A percentile compares a stretch with the other conserved stretches of the same genome.
Evolutionary conservation across 2,888 invertebrate species (phyloP).

Genomic region (Paralinhomoeus sp.): DNA sequence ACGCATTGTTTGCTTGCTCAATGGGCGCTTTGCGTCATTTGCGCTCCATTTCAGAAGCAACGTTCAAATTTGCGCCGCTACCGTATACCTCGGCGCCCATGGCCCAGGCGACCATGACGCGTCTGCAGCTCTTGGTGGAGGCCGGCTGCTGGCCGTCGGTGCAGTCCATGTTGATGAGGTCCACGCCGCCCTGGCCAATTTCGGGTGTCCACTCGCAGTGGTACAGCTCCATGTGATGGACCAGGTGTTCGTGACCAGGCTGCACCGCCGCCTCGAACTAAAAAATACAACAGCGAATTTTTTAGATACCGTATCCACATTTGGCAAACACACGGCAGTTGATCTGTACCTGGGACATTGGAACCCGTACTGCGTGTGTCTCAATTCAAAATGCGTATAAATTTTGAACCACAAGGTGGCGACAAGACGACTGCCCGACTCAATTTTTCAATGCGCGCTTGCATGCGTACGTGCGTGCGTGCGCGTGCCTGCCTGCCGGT

Average conservation of each 20-base stretch:
- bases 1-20: too few relatives aligned
- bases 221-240: slow-evolving; percentile 96
- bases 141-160: slow-evolving; percentile 47
- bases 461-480: too few relatives aligned
- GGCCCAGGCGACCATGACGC: slow-evolving; percentile 87
- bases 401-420: too few relatives aligned
- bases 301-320: neutral
- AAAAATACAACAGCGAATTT: slow-evolving; percentile 6
- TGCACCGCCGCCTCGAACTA: slow-evolving; percentile 68
- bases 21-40: too few relatives aligned
- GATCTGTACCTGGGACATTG: neutral
- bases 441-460: too few relatives aligned
- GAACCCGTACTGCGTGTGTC: neutral
- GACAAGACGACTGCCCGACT: too few relatives aligned
- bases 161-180: slow-evolving; percentile 59
- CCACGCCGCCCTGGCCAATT: slow-evolving; percentile 30
- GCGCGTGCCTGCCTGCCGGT: too few relatives aligned
- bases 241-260: slow-evolving; percentile 53
- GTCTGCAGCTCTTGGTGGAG: slow-evolving; percentile 50
- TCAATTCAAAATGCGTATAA: neutral
- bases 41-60: too few relatives aligned
- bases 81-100: slow-evolving; percentile 71
- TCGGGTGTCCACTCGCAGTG: slow-evolving; percentile 44
- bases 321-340: neutral
- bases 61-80: too few relatives aligned